These are phyloP conservation scores for Ispidina lecontei DNA, from an alignment of 2,797 vertebrate genomes.

Conservation along the genomic window DNA sequence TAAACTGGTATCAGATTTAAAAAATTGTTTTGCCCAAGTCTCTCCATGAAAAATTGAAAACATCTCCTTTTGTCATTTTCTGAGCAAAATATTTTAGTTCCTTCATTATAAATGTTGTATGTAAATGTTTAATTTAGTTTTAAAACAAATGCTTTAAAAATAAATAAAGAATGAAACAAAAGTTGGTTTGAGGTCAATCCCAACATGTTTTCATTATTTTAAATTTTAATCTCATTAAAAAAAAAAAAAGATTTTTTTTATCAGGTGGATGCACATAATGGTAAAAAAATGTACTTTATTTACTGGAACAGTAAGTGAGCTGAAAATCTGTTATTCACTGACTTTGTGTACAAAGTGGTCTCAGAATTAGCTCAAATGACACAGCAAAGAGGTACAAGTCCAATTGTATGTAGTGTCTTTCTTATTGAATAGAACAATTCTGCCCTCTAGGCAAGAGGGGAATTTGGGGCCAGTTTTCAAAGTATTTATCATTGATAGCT, in stretches of 20 bases:
- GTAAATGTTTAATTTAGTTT: not conserved
- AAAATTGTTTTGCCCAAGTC: not conserved
- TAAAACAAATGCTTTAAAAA: not conserved
- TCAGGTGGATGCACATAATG: not conserved
- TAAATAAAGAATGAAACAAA: not conserved
- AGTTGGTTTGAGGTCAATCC: not conserved
- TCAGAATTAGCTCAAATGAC: not conserved
- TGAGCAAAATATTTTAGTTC: not conserved
- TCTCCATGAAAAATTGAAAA: not conserved
- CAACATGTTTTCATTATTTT: not conserved
- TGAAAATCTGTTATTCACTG: not conserved
- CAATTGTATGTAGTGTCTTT: not conserved
- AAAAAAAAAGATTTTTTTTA: not conserved
- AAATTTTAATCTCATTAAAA: not conserved
- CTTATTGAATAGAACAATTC: not conserved
- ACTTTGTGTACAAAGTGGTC: not conserved
- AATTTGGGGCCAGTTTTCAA: slow-evolving; percentile 20
- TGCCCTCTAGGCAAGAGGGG: slow-evolving; percentile 10
- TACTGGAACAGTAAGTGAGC: not conserved
- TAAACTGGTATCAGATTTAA: not conserved
- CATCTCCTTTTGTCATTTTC: not conserved
- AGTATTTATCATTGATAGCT: slow-evolving; percentile 2
- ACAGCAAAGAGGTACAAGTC: not conserved
- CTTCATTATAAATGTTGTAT: not conserved
- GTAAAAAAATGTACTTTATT: not conserved